Base-by-base conservation (phyloP, 2,113 vertebrate genomes). In the Rattus norvegicus region DNA sequence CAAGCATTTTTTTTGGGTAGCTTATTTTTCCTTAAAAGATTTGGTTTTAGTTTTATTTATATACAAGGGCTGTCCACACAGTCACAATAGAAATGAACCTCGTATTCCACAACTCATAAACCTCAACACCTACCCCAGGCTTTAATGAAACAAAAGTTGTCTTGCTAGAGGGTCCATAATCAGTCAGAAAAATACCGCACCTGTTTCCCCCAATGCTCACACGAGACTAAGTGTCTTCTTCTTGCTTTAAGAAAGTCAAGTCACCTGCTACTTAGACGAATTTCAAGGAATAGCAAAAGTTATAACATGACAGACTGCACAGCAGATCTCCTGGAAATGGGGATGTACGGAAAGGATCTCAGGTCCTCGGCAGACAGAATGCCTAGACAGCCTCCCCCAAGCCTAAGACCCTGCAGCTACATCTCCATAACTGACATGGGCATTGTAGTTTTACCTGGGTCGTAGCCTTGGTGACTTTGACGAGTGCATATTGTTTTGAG, bases 361-460 rank as follows among this genome's bases (percentile, higher is more conserved):
- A 4, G 4, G 49, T 12, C 76, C 30, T 72, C 28, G 47, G 30
- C 5, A 69, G 61, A 88, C 76, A 3, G 26, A 63, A 16, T 11
- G 26, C 24, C 54, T 69, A 61, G 16, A 30, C 33, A 52, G 20
- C 47, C n/a, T 49, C 33, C 13, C 33, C 43, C 59, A 36, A 56
- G 24, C 11, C 61, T n/a, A n/a, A 56, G 75, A 73, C 72, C 5
- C 3, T 5, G 26, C 8, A 36, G 65, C 10, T 17, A 13, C 9
- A 11, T n/a, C 30, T 2, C 17, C 61, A 16, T 72, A n/a, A 72
- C 26, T 22, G 63, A 20, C 52, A 13, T 43, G 88, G 43, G 17
- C 5, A 33, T n/a, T 91, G 73, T 36, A 69, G 2, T 54, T 97
- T 97, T 97, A 99, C 98, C 98, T 98, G 98, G 56, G 10, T 56